Evolutionary conservation across 35 echinoderm and acorn worm species (phyloP).

Genomic region (Lytechinus variegatus): DNA sequence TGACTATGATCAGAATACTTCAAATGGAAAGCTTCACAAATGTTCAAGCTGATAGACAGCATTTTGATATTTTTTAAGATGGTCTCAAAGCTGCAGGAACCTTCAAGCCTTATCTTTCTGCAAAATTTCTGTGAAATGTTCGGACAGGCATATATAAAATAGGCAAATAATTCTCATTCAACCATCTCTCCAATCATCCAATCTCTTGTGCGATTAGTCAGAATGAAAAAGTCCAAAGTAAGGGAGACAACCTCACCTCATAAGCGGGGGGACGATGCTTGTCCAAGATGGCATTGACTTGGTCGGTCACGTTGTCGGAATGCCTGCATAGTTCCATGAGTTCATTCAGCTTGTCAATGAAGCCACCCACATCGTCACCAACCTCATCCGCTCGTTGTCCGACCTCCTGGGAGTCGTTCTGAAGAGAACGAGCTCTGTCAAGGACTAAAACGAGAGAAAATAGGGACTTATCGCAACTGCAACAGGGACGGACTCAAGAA

Average conservation of each 20-base stretch:
- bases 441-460: constrained; percentile 61
- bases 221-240: no score
- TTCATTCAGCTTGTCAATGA: constrained; percentile 71
- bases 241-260: background rate
- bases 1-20: no score
- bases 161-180: no score
- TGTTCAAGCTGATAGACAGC: no score
- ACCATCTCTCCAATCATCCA: no score
- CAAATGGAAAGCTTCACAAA: no score
- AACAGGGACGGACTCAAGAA: background rate
- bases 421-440: constrained; percentile 52
- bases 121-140: no score
- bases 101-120: no score
- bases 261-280: constrained; percentile 33
- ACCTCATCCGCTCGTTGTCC: constrained; percentile 56
- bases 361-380: constrained; percentile 55
- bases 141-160: no score
- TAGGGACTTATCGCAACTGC: background rate
- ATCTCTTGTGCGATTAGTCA: no score
- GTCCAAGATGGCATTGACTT: constrained; percentile 35
- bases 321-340: constrained; percentile 42
- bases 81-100: no score
- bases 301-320: constrained; percentile 52
- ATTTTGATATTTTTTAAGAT: no score
- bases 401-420: constrained; percentile 62